A percentile compares a stretch with the other conserved stretches of the same genome.
Conservation (phyloP, 2,888 invertebrate species). For the Erebia epiphron region DNA sequence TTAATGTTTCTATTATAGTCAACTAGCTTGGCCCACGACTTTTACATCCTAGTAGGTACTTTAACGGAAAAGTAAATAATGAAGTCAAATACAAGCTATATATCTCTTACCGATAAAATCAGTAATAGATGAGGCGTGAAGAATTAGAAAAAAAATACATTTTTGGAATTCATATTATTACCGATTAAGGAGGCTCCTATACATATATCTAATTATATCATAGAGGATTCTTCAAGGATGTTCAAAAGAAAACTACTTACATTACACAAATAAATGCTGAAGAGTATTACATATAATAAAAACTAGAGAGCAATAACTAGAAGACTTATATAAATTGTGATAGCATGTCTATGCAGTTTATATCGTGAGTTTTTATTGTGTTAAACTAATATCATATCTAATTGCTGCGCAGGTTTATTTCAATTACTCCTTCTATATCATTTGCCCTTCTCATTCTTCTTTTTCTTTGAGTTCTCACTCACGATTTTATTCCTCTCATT, state of each 20-base stretch:
- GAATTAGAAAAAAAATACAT: no score
- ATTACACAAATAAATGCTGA: no score
- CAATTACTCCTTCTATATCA: constrained; percentile 21
- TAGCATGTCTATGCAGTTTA: not conserved
- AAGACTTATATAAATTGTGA: not conserved
- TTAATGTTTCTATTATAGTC: not conserved
- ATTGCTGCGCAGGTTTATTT: constrained; percentile 10
- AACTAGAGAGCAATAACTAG: not conserved
- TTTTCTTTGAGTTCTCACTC: constrained; percentile 2
- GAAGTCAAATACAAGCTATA: not conserved
- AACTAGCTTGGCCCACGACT: not conserved
- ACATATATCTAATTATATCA: not conserved
- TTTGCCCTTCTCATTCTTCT: constrained; percentile 13
- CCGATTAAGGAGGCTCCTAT: not conserved
- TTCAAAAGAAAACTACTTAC: not conserved
- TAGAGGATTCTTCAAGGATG: not conserved
- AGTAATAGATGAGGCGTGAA: not conserved
- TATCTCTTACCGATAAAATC: not conserved
- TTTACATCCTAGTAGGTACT: not conserved
- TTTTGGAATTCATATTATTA: not conserved
- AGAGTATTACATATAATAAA: not conserved
- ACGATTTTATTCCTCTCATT: constrained; percentile 18
- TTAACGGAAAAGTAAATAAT: not conserved
- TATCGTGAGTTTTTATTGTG: not conserved
- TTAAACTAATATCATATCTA: constrained; percentile 17